Conservation (phyloP, 2,888 invertebrate genomes). For the Nomada ferruginata region DNA sequence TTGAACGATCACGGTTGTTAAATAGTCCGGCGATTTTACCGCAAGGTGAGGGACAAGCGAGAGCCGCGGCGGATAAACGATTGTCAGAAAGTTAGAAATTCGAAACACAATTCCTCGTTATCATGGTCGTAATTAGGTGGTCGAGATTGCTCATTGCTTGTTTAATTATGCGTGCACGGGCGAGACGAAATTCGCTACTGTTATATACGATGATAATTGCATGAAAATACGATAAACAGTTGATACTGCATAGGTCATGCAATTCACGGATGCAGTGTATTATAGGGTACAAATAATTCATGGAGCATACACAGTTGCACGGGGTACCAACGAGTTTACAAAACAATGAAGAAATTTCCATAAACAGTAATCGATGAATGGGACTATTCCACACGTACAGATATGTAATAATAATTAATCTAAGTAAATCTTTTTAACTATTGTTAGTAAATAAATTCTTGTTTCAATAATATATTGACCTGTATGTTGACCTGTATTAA, state of each 20-base stretch:
- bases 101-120: background rate
- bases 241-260: background rate
- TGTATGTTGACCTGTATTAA: no score
- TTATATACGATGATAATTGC: background rate
- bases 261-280: background rate
- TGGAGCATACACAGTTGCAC: background rate
- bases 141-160: background rate
- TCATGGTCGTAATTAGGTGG: background rate
- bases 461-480: no score
- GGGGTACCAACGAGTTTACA: no score
- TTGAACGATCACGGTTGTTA: background rate
- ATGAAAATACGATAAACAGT: background rate
- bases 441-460: no score
- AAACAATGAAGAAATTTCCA: no score
- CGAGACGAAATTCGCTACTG: background rate
- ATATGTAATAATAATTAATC: no score
- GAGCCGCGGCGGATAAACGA: background rate
- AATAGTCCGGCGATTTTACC: background rate
- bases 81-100: background rate
- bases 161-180: slow-evolving; percentile 7
- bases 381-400: no score
- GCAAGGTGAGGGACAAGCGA: background rate
- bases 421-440: no score
- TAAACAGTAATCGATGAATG: no score
- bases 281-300: background rate